Conservation (phyloP, 2,797 vertebrate genomes). For the Zalophus californianus region DNA sequence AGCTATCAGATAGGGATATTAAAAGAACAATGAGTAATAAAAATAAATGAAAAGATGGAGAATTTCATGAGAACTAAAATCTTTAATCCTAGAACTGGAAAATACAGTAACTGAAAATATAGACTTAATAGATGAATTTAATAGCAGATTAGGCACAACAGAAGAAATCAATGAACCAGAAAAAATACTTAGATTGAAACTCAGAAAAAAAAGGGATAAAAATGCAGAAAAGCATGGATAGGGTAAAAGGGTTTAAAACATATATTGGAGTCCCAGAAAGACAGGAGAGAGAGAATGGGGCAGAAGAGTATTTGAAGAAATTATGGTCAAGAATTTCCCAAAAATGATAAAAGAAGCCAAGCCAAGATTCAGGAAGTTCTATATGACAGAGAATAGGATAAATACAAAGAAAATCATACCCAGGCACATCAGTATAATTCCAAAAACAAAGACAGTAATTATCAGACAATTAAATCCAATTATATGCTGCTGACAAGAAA, state of each 20-base stretch:
- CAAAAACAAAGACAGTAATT: not conserved
- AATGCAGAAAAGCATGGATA: not conserved
- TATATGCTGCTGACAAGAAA: not conserved
- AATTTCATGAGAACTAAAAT: not conserved
- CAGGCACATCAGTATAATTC: not conserved
- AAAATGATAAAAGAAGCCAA: not conserved
- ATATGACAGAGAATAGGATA: not conserved
- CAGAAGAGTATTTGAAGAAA: not conserved
- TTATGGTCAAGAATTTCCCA: not conserved
- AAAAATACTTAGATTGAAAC: not conserved
- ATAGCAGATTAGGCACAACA: not conserved
- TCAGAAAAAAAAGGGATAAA: not conserved
- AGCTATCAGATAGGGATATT: not conserved
- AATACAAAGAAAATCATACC: not conserved
- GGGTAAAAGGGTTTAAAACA: not conserved
- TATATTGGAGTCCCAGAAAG: not conserved
- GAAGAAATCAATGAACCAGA: not conserved
- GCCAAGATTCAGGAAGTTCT: not conserved
- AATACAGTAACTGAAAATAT: not conserved
- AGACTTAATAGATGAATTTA: not conserved
- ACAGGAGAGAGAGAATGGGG: not conserved
- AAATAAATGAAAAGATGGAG: not conserved
- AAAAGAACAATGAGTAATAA: not conserved
- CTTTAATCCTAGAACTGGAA: not conserved
- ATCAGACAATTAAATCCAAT: not conserved